Evolutionary conservation across 2,888 invertebrate genomes (phyloP).

Genomic region (Acrobasis suavella): DNA sequence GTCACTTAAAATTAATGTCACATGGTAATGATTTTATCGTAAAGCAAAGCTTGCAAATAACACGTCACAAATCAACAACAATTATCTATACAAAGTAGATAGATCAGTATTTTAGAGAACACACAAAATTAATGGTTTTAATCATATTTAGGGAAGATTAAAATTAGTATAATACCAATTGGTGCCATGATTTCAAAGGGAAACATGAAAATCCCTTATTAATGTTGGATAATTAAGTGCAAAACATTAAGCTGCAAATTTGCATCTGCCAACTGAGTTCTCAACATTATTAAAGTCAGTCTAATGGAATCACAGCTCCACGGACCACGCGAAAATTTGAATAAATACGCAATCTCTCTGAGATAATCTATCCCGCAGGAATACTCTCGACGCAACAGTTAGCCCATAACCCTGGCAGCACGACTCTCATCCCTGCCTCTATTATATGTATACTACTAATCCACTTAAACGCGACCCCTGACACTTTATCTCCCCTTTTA

Average conservation of each 20-base stretch:
- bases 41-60: not conserved
- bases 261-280: conserved; percentile 14
- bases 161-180: too few species aligned
- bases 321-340: conserved; percentile 46
- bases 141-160: too few species aligned
- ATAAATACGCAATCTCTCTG: conserved; percentile 52
- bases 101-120: too few species aligned
- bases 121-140: too few species aligned
- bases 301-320: conserved; percentile 38
- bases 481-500: conserved; percentile 25
- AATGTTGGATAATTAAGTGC: not conserved
- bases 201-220: not conserved
- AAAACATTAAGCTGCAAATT: conserved; percentile 26
- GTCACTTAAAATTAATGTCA: not conserved
- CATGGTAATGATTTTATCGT: conserved; percentile 2
- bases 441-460: conserved; percentile 34
- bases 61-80: not conserved
- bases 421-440: conserved; percentile 38
- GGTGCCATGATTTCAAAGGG: not conserved
- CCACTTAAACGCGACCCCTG: conserved; percentile 31
- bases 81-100: not conserved
- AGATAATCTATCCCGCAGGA: conserved; percentile 42
- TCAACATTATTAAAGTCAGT: conserved; percentile 32
- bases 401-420: conserved; percentile 52
- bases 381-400: conserved; percentile 66